Evolutionary conservation across 2,797 vertebrate species (phyloP).

Genomic region (Sebastes vulpes): DNA sequence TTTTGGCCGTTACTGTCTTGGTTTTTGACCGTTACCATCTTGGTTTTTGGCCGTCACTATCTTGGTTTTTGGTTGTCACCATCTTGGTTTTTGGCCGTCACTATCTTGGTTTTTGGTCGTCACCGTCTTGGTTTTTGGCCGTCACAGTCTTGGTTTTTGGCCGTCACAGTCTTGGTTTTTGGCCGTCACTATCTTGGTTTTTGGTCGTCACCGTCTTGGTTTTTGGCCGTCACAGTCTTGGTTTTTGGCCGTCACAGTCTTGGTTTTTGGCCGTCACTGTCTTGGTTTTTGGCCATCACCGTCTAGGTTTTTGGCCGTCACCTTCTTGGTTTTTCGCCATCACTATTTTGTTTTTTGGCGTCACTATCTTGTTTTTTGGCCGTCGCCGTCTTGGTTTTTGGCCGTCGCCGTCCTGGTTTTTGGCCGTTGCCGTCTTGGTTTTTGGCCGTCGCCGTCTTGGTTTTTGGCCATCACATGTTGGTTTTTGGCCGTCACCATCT

Average conservation of each 20-base stretch:
- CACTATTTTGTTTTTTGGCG: fast-evolving
- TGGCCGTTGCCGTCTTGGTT: fast-evolving
- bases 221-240: fast-evolving
- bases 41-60: fast-evolving
- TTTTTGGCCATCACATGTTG: too few relatives aligned
- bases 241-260: fast-evolving
- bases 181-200: too few relatives aligned
- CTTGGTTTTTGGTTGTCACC: too few relatives aligned
- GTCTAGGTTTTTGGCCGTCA: too few relatives aligned
- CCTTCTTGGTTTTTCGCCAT: fast-evolving
- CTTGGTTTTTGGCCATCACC: too few relatives aligned
- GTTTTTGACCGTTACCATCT: fast-evolving
- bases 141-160: fast-evolving
- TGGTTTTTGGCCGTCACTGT: fast-evolving
- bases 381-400: too few relatives aligned
- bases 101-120: fast-evolving
- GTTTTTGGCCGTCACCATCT: too few relatives aligned
- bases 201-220: fast-evolving
- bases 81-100: too few relatives aligned
- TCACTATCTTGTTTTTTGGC: fast-evolving
- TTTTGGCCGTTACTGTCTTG: too few relatives aligned
- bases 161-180: fast-evolving
- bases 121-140: fast-evolving
- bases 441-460: fast-evolving
- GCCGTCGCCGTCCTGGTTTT: fast-evolving